A percentile compares a stretch with the other conserved stretches of the same genome.
Evolutionary conservation across 1,140 invertebrate genomes (phyloP).

Genomic region (Meloidogyne hapla): DNA sequence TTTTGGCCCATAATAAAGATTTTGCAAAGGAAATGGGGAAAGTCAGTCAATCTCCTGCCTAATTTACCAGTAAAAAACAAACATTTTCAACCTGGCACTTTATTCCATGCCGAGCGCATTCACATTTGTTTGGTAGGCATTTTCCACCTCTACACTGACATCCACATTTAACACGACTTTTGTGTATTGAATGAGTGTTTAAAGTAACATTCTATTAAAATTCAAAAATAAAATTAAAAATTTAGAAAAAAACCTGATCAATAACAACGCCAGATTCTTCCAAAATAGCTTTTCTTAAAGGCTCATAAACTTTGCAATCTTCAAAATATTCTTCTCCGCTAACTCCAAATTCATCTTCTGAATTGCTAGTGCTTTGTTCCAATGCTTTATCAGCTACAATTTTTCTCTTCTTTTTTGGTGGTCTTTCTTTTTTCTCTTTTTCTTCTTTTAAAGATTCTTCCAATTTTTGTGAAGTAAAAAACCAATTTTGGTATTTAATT

Average conservation of each 20-base stretch:
- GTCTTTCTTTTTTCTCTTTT: no score
- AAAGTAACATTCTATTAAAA: slow-evolving; percentile 10
- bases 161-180: slow-evolving; percentile 33
- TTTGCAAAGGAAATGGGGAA: no score
- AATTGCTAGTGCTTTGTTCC: slow-evolving; percentile 13
- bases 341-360: background rate
- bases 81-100: slow-evolving; percentile 73
- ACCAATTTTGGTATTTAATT: background rate
- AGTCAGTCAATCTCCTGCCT: no score
- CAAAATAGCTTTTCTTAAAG: background rate
- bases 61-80: background rate
- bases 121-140: slow-evolving; percentile 37
- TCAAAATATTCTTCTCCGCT: slow-evolving; percentile 7
- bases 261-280: background rate
- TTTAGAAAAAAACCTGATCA: slow-evolving; percentile 9
- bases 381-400: slow-evolving; percentile 7
- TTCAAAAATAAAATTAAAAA: background rate
- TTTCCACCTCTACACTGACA: slow-evolving; percentile 36
- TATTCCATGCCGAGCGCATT: slow-evolving; percentile 34
- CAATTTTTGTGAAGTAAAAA: background rate
- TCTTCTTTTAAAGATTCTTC: background rate
- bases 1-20: no score
- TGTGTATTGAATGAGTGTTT: background rate
- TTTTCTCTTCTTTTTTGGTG: background rate
- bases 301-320: slow-evolving; percentile 12